Percentiles rank a stretch among this genome's conserved stretches.
phyloP scores from a whole-genome alignment of 1,140 invertebrate species.

The Temnothorax longispinosus region DNA sequence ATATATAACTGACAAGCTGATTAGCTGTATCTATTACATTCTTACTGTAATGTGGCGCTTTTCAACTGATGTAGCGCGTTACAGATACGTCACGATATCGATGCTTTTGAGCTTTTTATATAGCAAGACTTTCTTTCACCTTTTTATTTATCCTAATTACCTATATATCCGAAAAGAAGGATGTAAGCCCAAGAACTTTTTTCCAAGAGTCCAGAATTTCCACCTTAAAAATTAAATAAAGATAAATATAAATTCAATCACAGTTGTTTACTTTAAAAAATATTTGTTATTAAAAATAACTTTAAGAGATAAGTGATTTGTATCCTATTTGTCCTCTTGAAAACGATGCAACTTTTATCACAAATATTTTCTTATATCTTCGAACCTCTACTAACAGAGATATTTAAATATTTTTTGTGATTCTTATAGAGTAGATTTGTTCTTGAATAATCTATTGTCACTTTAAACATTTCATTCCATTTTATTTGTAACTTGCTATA shows the following conservation, averaged over 20 bases:
- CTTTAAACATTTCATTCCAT: background rate
- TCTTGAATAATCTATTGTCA: background rate
- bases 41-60: background rate
- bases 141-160: background rate
- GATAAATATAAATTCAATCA: background rate
- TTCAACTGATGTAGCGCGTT: background rate
- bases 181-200: background rate
- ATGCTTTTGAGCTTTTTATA: background rate
- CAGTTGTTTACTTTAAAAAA: background rate
- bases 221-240: background rate
- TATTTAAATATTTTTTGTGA: background rate
- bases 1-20: background rate
- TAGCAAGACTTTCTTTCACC: background rate
- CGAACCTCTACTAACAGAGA: background rate
- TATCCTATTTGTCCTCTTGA: background rate
- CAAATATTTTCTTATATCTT: background rate
- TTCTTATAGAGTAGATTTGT: background rate
- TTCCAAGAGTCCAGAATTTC: background rate
- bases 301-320: background rate
- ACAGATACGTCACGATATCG: background rate
- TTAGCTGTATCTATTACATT: background rate
- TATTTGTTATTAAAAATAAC: background rate
- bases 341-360: background rate
- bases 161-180: background rate
- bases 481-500: background rate